These are phyloP conservation scores for Agrotis puta DNA, from an alignment of 2,888 invertebrate species.

Conservation along the genomic window DNA sequence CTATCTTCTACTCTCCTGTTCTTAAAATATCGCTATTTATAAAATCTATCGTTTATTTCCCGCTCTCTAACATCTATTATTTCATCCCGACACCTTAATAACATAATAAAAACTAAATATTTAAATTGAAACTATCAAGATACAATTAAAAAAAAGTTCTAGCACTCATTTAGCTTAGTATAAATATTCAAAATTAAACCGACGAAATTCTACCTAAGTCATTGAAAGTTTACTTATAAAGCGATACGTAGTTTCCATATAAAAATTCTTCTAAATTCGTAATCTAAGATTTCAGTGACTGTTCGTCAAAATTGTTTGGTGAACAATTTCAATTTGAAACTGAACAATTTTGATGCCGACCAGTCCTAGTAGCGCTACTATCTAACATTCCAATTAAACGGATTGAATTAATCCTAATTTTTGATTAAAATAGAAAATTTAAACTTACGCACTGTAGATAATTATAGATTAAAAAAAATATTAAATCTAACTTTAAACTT, in stretches of 20 bases:
- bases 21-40: conserved; percentile 71
- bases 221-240: conserved; percentile 82
- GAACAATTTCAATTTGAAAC: conserved; percentile 64
- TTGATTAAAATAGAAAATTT: conserved; percentile 86
- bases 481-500: conserved; percentile 80
- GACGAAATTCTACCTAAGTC: conserved; percentile 81
- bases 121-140: conserved; percentile 63
- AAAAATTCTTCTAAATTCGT: conserved; percentile 88
- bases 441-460: conserved; percentile 90
- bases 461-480: conserved; percentile 83
- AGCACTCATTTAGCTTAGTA: conserved; percentile 86
- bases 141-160: conserved; percentile 78
- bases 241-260: conserved; percentile 87
- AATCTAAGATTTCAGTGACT: conserved; percentile 84
- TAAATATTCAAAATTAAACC: conserved; percentile 84
- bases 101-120: conserved; percentile 57
- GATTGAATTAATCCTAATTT: conserved; percentile 83
- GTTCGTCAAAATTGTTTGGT: conserved; percentile 62
- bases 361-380: conserved; percentile 82
- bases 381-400: conserved; percentile 86
- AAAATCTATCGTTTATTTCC: conserved; percentile 67
- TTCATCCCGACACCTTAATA: conserved; percentile 50
- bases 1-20: conserved; percentile 81
- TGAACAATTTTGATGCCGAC: conserved; percentile 67
- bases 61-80: conserved; percentile 54